Evolutionary conservation across 1,140 invertebrate species (phyloP).

Genomic region (Formica selysi): DNA sequence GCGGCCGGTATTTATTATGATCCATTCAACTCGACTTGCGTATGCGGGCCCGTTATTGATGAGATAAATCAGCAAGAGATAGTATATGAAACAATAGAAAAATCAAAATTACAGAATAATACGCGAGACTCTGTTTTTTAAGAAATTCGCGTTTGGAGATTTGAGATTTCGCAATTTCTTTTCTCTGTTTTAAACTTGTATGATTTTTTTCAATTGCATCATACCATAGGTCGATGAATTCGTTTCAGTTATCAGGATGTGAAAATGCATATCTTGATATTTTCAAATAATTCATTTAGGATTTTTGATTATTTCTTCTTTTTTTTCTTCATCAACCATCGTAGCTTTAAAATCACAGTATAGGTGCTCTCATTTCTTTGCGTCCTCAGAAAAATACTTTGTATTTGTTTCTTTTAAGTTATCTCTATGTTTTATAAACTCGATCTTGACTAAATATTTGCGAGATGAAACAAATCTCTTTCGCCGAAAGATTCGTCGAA

Average conservation of each 20-base stretch:
- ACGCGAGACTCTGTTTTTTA: background rate
- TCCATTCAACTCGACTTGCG: background rate
- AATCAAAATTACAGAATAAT: too few species aligned
- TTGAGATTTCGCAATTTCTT: background rate
- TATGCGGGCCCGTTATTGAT: too few species aligned
- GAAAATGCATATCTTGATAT: too few species aligned
- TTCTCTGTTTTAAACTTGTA: background rate
- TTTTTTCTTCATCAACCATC: background rate
- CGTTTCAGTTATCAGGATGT: background rate
- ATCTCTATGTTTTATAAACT: background rate
- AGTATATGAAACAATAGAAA: too few species aligned
- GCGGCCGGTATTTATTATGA: background rate
- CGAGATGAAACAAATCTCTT: background rate
- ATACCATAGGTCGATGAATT: background rate
- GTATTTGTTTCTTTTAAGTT: background rate
- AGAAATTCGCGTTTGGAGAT: constrained; percentile 9
- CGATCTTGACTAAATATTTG: background rate
- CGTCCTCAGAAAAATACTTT: background rate
- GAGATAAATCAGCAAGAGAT: too few species aligned
- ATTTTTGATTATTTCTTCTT: too few species aligned
- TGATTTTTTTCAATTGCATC: constrained; percentile 18
- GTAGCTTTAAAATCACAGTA: background rate
- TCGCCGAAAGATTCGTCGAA: constrained; percentile 1
- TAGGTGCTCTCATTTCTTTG: background rate
- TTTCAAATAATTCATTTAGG: too few species aligned